These are phyloP conservation scores for Macrocentrus cingulum DNA, from an alignment of 1,140 invertebrate genomes.

Conservation along the genomic window DNA sequence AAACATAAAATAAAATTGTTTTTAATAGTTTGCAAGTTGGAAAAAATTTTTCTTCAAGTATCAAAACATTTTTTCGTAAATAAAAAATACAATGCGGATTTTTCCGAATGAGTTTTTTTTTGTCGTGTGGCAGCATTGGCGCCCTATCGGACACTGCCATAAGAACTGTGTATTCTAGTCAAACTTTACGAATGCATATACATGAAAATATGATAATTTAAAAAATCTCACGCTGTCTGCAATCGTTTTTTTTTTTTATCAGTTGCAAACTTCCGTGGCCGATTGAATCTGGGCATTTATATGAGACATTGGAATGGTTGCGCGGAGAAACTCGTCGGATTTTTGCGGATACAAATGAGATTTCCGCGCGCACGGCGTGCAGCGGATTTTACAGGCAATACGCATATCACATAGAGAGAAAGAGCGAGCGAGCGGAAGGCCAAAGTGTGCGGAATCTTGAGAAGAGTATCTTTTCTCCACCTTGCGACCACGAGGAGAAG, in stretches of 20 bases:
- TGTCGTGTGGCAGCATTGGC: no score
- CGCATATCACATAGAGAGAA: not conserved
- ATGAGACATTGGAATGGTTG: constrained; percentile 2
- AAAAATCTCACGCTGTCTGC: no score
- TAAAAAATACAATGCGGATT: no score
- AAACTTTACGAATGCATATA: not conserved
- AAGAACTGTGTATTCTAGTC: no score
- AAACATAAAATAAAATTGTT: no score
- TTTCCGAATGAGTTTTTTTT: not conserved
- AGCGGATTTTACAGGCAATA: not conserved
- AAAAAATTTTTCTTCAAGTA: no score
- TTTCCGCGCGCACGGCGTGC: constrained; percentile 39
- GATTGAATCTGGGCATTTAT: no score
- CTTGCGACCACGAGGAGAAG: constrained; percentile 24
- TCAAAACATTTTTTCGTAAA: no score
- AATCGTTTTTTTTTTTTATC: no score
- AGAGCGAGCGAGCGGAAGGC: constrained; percentile 1
- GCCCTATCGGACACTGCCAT: no score
- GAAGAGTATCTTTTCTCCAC: constrained; percentile 7
- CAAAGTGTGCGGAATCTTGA: not conserved
- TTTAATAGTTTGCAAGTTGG: no score
- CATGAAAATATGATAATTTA: not conserved
- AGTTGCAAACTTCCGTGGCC: no score
- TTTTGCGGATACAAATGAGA: constrained; percentile 7
- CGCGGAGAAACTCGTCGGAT: constrained; percentile 14